Evolutionary conservation across 2,888 invertebrate genomes (phyloP).

Genomic region (Cheilosia impressa): DNA sequence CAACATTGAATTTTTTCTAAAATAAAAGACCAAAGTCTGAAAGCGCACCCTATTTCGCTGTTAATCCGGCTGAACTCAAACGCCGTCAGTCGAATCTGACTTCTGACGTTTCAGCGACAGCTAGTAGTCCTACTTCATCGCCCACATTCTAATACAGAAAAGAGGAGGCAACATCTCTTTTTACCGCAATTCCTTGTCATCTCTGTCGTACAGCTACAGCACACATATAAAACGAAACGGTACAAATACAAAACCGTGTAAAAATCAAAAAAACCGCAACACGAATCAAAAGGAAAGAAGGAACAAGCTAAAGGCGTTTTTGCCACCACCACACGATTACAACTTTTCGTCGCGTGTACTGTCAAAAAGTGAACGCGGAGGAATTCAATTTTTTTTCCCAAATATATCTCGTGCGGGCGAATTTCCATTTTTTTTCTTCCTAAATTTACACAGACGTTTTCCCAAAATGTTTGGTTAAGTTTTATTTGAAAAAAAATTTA

Average conservation of each 20-base stretch:
- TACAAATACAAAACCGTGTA: constrained; percentile 10
- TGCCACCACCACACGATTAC: constrained; percentile 65
- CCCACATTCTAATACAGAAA: neutral
- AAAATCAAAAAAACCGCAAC: constrained; percentile 14
- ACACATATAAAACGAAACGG: neutral
- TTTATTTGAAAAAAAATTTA: neutral
- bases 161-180: neutral
- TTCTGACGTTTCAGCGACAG: neutral
- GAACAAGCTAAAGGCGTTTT: constrained; percentile 64
- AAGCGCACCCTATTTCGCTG: neutral
- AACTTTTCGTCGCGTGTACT: constrained; percentile 60
- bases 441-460: neutral
- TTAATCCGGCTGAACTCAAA: constrained; percentile 1
- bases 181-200: neutral
- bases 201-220: neutral
- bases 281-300: constrained; percentile 21
- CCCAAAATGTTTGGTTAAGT: neutral
- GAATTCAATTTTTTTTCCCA: constrained; percentile 27
- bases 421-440: neutral
- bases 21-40: no score
- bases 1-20: no score
- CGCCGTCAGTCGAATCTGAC: neutral
- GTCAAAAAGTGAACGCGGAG: constrained; percentile 68
- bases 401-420: constrained; percentile 18
- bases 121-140: neutral